Conservation (phyloP, 2,888 invertebrate species). For the Galerucella pusilla region DNA sequence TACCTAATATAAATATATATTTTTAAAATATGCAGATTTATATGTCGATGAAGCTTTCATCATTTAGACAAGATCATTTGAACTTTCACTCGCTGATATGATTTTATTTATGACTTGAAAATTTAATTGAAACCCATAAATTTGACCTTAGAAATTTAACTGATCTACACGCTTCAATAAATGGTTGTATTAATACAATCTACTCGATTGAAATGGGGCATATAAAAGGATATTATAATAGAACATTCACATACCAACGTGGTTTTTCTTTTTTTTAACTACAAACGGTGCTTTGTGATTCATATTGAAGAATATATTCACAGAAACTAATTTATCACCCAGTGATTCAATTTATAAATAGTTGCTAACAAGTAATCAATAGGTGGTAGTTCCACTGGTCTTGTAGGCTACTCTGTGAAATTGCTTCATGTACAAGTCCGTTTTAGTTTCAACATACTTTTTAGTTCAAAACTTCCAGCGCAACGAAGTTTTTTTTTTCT, state of each 20-base stretch:
- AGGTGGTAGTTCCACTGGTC: too few species aligned
- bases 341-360: too few species aligned
- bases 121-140: constrained; percentile 7
- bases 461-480: too few species aligned
- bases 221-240: neutral
- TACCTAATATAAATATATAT: neutral
- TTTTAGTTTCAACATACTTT: too few species aligned
- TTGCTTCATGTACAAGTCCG: too few species aligned
- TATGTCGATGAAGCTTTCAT: neutral
- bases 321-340: too few species aligned
- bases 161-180: constrained; percentile 3
- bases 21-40: neutral
- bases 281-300: too few species aligned
- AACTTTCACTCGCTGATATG: neutral
- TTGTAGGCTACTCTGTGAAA: too few species aligned
- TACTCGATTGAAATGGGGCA: neutral
- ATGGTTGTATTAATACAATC: neutral
- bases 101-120: constrained; percentile 3
- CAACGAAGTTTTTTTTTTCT: too few species aligned
- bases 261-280: too few species aligned
- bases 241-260: neutral
- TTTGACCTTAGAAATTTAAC: constrained; percentile 3
- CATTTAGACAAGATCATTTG: neutral
- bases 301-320: too few species aligned
- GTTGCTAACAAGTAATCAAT: too few species aligned